Conservation (phyloP, 1,140 invertebrate genomes). For the Chrysoperla carnea region DNA sequence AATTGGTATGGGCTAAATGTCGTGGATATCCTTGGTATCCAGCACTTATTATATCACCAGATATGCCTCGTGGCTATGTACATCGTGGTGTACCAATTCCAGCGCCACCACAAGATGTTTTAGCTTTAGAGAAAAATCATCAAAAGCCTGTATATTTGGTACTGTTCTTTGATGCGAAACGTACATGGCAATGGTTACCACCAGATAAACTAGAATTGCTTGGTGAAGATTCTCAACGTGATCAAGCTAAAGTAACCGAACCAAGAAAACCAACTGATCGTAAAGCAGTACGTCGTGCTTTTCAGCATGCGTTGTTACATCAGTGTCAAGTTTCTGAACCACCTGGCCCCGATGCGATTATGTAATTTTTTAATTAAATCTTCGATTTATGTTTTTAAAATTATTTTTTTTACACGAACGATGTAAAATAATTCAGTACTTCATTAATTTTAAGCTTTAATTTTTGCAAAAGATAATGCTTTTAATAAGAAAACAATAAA, state of each 20-base stretch:
- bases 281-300: constrained; percentile 88
- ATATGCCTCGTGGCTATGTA: constrained; percentile 69
- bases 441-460: too few species aligned
- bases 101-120: constrained; percentile 78
- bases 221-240: constrained; percentile 68
- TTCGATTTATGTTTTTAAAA: too few species aligned
- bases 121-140: constrained; percentile 65
- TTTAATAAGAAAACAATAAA: too few species aligned
- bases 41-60: constrained; percentile 86
- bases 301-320: constrained; percentile 82
- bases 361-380: not conserved
- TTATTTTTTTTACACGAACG: too few species aligned
- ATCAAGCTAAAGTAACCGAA: constrained; percentile 77
- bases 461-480: too few species aligned
- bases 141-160: constrained; percentile 72
- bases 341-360: constrained; percentile 1
- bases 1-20: constrained; percentile 94
- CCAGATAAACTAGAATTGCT: constrained; percentile 81
- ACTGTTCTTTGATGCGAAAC: constrained; percentile 87
- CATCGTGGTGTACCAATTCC: constrained; percentile 89
- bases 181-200: constrained; percentile 94
- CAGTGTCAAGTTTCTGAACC: constrained; percentile 35
- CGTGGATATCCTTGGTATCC: constrained; percentile 95
- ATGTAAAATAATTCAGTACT: too few species aligned
- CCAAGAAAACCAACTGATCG: constrained; percentile 81